Percentiles rank a stretch among this genome's conserved stretches.
These are phyloP conservation scores for Formica selysi DNA, from an alignment of 1,140 invertebrate genomes.

Conservation along the genomic window DNA sequence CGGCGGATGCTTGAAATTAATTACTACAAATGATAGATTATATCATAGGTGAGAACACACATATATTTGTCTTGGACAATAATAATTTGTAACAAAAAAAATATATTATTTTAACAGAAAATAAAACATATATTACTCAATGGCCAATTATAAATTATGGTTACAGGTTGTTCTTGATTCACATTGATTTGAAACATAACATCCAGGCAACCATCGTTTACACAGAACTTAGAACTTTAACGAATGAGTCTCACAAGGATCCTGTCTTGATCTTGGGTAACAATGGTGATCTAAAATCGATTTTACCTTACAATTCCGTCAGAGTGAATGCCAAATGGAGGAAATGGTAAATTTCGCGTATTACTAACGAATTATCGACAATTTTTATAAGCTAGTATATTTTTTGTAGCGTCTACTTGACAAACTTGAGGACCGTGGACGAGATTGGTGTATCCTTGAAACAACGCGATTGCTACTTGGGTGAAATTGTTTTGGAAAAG, in stretches of 20 bases:
- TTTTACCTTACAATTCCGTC: slow-evolving; percentile 68
- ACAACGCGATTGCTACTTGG: slow-evolving; percentile 77
- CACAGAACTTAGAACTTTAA: slow-evolving; percentile 42
- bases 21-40: slow-evolving; percentile 71
- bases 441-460: slow-evolving; percentile 81
- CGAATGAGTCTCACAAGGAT: slow-evolving; percentile 27
- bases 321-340: slow-evolving; percentile 77
- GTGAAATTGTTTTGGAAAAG: slow-evolving; percentile 79
- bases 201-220: slow-evolving; percentile 80
- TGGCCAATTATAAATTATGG: neutral
- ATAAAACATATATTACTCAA: slow-evolving; percentile 4
- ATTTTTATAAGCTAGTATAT: neutral
- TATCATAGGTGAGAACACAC: slow-evolving; percentile 81
- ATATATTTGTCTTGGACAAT: neutral
- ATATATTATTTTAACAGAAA: neutral
- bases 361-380: neutral
- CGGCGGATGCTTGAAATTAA: slow-evolving; percentile 82
- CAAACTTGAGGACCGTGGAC: slow-evolving; percentile 77
- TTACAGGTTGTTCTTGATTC: slow-evolving; percentile 80
- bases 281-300: slow-evolving; percentile 69
- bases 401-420: slow-evolving; percentile 76
- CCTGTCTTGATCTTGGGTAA: slow-evolving; percentile 80
- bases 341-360: slow-evolving; percentile 77
- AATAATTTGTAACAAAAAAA: neutral
- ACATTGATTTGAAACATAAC: slow-evolving; percentile 77